Evolutionary conservation across 2,888 invertebrate genomes (phyloP), one percentile per base, ranked within the genome.

Genomic region (Adelognathus sp.): DNA sequence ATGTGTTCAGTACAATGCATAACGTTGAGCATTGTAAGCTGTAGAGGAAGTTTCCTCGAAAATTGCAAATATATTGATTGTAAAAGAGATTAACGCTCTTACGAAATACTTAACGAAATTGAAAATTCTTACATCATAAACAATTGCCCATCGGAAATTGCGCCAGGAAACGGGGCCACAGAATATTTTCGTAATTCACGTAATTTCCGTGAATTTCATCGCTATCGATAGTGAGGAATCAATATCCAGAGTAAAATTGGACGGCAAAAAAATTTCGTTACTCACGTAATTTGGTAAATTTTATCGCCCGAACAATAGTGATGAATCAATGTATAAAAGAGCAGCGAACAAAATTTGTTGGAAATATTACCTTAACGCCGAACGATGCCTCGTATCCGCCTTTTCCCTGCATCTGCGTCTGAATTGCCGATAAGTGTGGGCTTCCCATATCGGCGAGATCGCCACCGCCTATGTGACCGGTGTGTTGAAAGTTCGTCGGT

Each of bases 401-500:
- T 93, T 98, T 98, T 92, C 98, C 97, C 92, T 97, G 96, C 98
- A 98, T 98, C 92, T 98, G 98, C 88, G 95, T 96, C 92, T 98
- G 97, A 89, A 98, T 95, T 84, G 97, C 96, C 90, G 95, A 95
- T 82, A 98, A 93, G 92, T 98, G 95, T 85, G 95, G 95, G 75
- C 95, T 95, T 21, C 96, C 96, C 93, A 96, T 94, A 90, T 97
- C 96, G 27, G 79, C 72, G 78, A 97, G 95, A 91, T 98, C 98
- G 64, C 96, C 96, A 18, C 98, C 97, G 24, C 98, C 97, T 89
- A 97, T 95, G 91, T 97, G 97, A 2, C 96, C 97, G 46, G 98
- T 98, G 92, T 99, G 99, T 89, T 97, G 96, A 92, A 99, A 99
- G 93, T 99, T 97, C 85, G 97, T 98, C 11, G 99, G 99, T 84